Percentiles rank a stretch among this genome's conserved stretches.
phyloP scores from a whole-genome alignment of 2,888 invertebrate species.

The Oeneis ivallda region DNA sequence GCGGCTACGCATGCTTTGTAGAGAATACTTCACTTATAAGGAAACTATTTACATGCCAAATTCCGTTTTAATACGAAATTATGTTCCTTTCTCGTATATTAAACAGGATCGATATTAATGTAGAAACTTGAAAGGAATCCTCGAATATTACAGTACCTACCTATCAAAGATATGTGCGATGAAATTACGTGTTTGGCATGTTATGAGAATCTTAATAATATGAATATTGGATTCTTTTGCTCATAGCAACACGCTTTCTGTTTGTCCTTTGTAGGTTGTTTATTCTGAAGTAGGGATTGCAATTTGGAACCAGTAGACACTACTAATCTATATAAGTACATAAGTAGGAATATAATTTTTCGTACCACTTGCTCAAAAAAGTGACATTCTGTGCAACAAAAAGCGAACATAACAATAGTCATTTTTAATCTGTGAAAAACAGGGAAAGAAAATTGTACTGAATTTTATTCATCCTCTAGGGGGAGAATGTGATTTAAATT shows the following conservation, averaged over 20 bases:
- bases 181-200: constrained; percentile 26
- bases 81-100: constrained; percentile 9
- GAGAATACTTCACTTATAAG: neutral
- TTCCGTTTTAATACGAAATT: constrained; percentile 5
- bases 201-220: constrained; percentile 21
- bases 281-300: neutral
- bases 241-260: neutral
- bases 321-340: no score
- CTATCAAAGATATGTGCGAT: constrained; percentile 30
- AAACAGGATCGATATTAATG: constrained; percentile 18
- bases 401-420: no score
- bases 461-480: no score
- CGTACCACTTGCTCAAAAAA: no score
- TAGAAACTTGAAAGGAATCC: constrained; percentile 27
- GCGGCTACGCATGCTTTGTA: neutral
- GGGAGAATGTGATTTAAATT: no score
- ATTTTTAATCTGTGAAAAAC: no score
- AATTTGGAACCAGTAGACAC: no score
- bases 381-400: no score
- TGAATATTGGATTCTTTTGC: constrained; percentile 16
- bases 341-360: no score
- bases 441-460: no score
- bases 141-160: constrained; percentile 28
- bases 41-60: constrained; percentile 10
- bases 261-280: constrained; percentile 8